These are phyloP conservation scores for Orchesella flavescens DNA, from an alignment of 2,888 invertebrate species.

Conservation along the genomic window DNA sequence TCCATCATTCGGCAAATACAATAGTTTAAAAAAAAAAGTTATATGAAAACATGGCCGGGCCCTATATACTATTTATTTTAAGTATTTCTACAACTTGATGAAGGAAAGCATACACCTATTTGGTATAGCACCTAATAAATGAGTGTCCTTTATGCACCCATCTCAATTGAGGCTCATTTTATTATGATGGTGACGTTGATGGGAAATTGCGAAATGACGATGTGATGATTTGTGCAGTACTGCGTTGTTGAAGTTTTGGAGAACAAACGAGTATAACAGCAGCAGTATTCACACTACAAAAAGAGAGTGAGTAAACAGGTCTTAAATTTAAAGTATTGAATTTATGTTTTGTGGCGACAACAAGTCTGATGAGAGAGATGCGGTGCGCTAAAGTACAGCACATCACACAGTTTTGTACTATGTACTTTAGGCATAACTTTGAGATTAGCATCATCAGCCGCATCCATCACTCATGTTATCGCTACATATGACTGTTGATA, in stretches of 20 bases:
- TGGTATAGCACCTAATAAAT: background rate
- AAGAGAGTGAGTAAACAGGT: slow-evolving; percentile 31
- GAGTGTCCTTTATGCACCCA: background rate
- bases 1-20: background rate
- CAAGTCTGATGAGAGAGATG: slow-evolving; percentile 39
- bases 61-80: too few relatives aligned
- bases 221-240: slow-evolving; percentile 24
- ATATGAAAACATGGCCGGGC: background rate
- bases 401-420: background rate
- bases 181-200: background rate
- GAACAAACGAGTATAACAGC: background rate
- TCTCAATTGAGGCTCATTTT: too few relatives aligned
- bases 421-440: background rate
- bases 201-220: slow-evolving; percentile 52
- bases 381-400: background rate
- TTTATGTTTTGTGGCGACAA: slow-evolving; percentile 39
- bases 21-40: background rate
- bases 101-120: too few relatives aligned
- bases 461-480: too few relatives aligned
- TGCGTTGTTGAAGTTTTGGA: background rate
- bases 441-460: background rate
- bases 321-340: background rate
- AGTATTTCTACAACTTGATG: too few relatives aligned
- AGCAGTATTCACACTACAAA: background rate
- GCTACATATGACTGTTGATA: too few relatives aligned